Base-by-base conservation (phyloP, 2,888 invertebrate genomes). In the Cryptus armator region DNA sequence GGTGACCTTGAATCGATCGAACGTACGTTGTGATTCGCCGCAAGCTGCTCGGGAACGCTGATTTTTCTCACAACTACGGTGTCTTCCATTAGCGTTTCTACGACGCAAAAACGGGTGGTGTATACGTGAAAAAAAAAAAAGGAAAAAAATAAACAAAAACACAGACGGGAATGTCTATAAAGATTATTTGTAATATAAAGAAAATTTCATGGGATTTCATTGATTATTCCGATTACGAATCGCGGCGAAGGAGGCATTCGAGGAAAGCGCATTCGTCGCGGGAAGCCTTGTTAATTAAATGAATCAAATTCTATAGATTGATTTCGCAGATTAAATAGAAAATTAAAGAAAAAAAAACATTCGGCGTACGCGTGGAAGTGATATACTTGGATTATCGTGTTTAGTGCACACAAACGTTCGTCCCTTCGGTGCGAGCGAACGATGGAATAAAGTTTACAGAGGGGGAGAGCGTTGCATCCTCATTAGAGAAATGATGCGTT, bases 1-100 rank as follows among this genome's bases (percentile, higher is more conserved):
- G 29, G 16, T 78, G 83, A 86, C 86, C 83, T 86, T 86, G 86
- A 77, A 84, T 77, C 74, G 76, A 86, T 86, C 83, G 84, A 86
- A 70, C 68, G 72, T 24, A 7, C 32, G 44, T n/a, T 32, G 19
- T 12, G 66, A 56, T 68, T 70, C 56, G 53, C 56, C 70, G 67
- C 78, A 51, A 62, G n/a, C 66, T 32, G 43, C 53, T 66, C 59
- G 51, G 53, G 46, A 16, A 68, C 62, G 32, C 51, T 71, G 19
- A 56, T 51, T 43, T 53, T 80, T 44, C 37, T 48, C 59, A 14
- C 29, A 14, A 5, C 59, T 59, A 10, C 10, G 12, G 12, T 29
- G 59, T 59, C 59, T 29, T 59, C 59, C 29, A 10, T 19, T 59
- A 2, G 59, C 14, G 14, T 19, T 37, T 16, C 16, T 51, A 5